Conservation (phyloP, 2,113 vertebrate species). For the Cricetomys ansorgei region DNA sequence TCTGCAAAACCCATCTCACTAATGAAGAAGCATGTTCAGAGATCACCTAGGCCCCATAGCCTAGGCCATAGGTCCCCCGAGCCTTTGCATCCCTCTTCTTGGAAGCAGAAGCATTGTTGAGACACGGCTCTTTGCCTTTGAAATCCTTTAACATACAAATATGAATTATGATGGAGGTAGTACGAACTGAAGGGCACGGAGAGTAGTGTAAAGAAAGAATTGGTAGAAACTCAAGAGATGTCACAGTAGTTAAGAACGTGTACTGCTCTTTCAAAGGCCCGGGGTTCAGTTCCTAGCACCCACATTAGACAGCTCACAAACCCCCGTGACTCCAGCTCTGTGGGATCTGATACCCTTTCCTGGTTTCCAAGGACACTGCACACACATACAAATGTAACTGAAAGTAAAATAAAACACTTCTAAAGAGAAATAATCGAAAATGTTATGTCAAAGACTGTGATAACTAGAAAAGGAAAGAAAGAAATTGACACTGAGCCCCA, state of each 20-base stretch:
- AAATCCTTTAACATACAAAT: not conserved
- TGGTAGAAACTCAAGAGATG: not conserved
- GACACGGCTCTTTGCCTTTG: not conserved
- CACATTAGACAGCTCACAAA: not conserved
- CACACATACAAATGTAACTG: not conserved
- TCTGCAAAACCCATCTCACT: not conserved
- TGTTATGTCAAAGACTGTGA: not conserved
- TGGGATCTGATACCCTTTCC: not conserved
- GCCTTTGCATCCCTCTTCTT: not conserved
- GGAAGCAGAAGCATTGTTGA: not conserved
- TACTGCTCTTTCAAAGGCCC: not conserved
- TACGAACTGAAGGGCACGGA: not conserved
- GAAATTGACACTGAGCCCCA: not conserved
- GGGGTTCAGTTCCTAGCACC: not conserved
- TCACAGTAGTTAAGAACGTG: not conserved
- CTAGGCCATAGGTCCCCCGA: not conserved
- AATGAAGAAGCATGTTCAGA: no score
- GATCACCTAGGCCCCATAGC: no score
- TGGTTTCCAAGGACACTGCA: not conserved
- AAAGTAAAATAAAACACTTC: not conserved
- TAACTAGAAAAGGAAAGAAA: not conserved
- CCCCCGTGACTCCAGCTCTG: not conserved
- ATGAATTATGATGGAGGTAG: not conserved
- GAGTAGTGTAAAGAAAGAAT: not conserved
- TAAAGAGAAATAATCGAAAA: not conserved